A percentile compares a stretch with the other conserved stretches of the same genome.
Conservation (phyloP, 2,888 invertebrate genomes). For the Ophonus ardosiacus region DNA sequence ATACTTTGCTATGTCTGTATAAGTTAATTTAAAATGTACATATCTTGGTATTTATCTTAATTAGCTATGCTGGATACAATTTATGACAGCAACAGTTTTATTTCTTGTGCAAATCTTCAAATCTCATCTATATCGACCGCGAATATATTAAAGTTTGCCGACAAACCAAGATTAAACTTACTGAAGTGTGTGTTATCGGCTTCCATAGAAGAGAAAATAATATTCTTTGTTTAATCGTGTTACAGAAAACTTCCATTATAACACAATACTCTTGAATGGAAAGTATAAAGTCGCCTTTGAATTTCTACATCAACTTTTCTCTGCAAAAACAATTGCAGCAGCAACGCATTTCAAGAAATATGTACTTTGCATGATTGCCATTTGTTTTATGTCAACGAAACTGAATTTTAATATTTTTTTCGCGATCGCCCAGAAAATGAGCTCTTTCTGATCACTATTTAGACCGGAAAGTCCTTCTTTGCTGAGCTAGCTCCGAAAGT, state of each 20-base stretch:
- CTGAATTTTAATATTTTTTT: too few species aligned
- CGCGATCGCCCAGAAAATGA: too few species aligned
- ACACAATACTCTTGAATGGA: background rate
- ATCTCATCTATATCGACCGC: slow-evolving; percentile 2
- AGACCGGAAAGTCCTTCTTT: too few species aligned
- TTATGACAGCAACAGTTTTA: background rate
- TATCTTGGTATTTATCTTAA: too few species aligned
- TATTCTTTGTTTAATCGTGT: slow-evolving; percentile 29
- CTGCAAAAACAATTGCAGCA: background rate
- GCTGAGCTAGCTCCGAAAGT: too few species aligned
- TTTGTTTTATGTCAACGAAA: background rate
- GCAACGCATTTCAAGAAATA: background rate
- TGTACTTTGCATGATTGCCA: background rate
- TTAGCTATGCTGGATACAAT: too few species aligned
- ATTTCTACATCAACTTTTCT: background rate
- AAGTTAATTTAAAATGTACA: too few species aligned
- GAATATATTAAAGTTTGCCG: slow-evolving; percentile 29
- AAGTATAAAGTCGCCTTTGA: slow-evolving; percentile 1
- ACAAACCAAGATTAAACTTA: slow-evolving; percentile 14
- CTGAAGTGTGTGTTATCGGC: slow-evolving; percentile 25
- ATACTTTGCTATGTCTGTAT: too few species aligned
- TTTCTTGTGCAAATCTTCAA: background rate
- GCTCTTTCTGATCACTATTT: too few species aligned
- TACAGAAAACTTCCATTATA: slow-evolving; percentile 13
- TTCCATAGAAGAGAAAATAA: slow-evolving; percentile 17